Base-by-base conservation (phyloP, 2,113 vertebrate species). In the Oreochromis niloticus region DNA sequence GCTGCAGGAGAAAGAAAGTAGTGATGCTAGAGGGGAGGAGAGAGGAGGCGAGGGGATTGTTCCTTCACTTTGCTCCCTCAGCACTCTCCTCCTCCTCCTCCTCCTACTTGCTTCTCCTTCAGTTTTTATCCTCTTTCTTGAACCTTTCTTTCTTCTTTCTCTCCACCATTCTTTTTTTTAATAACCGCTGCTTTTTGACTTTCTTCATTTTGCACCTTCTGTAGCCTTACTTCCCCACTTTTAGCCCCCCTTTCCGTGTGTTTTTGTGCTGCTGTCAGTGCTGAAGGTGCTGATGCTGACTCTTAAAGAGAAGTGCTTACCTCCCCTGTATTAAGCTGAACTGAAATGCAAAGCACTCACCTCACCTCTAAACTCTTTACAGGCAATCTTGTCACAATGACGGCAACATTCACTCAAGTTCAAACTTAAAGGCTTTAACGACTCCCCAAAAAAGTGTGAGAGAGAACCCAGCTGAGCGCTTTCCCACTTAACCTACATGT, bases 1-100 rank as follows among this genome's bases (percentile, higher is more conserved):
- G 91, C 91, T 95, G 93, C 92, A 94, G 92, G 78, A 91, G 71
- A 85, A 84, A 89, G 14, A 73, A 83, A 88, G 80, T 32, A 80
- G 22, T 79, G 81, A 16, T 82, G 78, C 71, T 43, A 57, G 41
- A 41, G 43, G 50, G 63, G 78, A 66, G 17, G 46, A 50, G 14
- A 55, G 22, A 39, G 34, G 11, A 80, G 82, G 19, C 34, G 17
- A 39, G 34, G 17, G 75, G 84, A 16, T 57, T 71, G 50, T 86
- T 89, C 41, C 75, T 89, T 83, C 34, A 80, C 87, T 87, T 73
- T 32, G 13, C 73, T 36, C 52, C 55, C 36, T 55, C 19, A 54
- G 41, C 41, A 59, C 5, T 39, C 7, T 34, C 63, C 46, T 2
- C 41, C 7, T 32, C 61, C 55, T 32, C 61, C 55, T 32, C 61